phyloP scores from a whole-genome alignment of 2,888 invertebrate genomes.

The Nemotelus nigrinus region DNA sequence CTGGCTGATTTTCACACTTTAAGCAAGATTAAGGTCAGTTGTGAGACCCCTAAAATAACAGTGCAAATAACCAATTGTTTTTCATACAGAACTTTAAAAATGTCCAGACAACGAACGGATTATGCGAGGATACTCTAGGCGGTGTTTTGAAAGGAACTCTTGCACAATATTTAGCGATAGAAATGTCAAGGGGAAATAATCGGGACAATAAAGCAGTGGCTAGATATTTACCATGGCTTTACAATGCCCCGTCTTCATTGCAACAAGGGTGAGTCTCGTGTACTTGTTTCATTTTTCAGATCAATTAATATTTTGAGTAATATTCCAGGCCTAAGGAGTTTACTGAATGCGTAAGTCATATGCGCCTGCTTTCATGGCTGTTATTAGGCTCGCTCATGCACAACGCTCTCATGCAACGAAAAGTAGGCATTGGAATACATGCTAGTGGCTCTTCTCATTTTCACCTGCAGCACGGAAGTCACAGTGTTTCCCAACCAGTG shows the following conservation, averaged over 20 bases:
- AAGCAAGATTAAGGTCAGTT: constrained; percentile 89
- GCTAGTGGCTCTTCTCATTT: constrained; percentile 53
- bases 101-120: constrained; percentile 72
- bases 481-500: constrained; percentile 79
- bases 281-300: background rate
- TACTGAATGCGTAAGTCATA: constrained; percentile 93
- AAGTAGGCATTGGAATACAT: constrained; percentile 53
- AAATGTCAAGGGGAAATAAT: constrained; percentile 88
- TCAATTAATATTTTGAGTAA: constrained; percentile 27
- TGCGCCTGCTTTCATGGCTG: constrained; percentile 94
- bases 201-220: constrained; percentile 84
- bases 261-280: constrained; percentile 76
- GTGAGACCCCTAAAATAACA: background rate
- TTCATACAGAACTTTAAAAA: constrained; percentile 73
- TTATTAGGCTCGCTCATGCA: constrained; percentile 94
- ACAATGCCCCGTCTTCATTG: constrained; percentile 79
- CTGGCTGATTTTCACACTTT: constrained; percentile 95
- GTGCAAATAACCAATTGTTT: background rate
- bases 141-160: constrained; percentile 96
- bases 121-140: constrained; percentile 96
- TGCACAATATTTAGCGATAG: constrained; percentile 91
- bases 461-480: constrained; percentile 58
- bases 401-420: constrained; percentile 71
- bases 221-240: constrained; percentile 90
- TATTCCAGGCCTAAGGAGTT: constrained; percentile 85